Conservation (phyloP, 2,888 invertebrate species). For the Deilephila elpenor region DNA sequence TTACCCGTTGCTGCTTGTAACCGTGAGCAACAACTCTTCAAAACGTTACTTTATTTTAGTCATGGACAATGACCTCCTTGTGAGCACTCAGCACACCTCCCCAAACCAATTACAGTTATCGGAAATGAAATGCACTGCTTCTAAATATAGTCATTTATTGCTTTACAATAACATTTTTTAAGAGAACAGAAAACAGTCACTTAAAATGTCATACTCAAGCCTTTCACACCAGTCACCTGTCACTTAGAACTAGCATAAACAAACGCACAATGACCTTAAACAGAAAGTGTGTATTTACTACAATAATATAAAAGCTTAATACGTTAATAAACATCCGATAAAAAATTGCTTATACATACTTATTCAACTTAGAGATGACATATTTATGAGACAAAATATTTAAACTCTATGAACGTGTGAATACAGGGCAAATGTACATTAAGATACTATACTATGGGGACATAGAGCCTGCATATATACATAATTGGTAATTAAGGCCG, state of each 20-base stretch:
- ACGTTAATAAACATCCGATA: background rate
- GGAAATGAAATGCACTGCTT: conserved; percentile 11
- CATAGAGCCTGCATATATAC: background rate
- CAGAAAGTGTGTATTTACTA: background rate
- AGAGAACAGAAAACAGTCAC: background rate
- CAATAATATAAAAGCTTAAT: background rate
- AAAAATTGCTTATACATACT: background rate
- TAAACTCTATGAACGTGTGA: background rate
- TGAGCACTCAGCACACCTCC: background rate
- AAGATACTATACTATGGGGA: background rate
- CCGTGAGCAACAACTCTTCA: conserved; percentile 40
- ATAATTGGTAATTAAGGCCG: background rate
- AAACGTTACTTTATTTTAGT: conserved; percentile 31
- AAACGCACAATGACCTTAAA: background rate
- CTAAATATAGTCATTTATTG: conserved; percentile 26
- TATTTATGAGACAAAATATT: background rate
- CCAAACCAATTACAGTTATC: background rate
- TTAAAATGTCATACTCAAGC: conserved; percentile 1
- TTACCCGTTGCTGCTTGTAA: conserved; percentile 63
- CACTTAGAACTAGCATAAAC: conserved; percentile 2
- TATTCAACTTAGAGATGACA: background rate
- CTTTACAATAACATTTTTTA: background rate
- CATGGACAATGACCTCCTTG: conserved; percentile 20
- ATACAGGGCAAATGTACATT: background rate
- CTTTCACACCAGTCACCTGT: conserved; percentile 11